Conservation (phyloP, 2,797 vertebrate genomes). For the Coregonus ussuriensis region DNA sequence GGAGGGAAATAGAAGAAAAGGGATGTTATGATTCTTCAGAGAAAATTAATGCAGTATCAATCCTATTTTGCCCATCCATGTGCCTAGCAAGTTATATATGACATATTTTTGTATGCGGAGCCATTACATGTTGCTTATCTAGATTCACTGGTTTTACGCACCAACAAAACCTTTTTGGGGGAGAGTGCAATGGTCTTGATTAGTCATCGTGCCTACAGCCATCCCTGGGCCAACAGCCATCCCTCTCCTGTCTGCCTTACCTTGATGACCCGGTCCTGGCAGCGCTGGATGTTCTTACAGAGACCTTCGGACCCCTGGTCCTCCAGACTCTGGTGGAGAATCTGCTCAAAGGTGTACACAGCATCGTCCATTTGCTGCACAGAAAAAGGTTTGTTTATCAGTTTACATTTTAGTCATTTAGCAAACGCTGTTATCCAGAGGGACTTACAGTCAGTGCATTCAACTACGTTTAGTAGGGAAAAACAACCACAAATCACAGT, state of each 20-base stretch:
- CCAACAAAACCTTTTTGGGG: not conserved
- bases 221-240: too few species aligned
- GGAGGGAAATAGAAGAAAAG: not conserved
- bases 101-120: too few species aligned
- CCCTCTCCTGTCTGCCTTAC: constrained; percentile 57
- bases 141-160: not conserved
- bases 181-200: not conserved
- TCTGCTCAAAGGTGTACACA: constrained; percentile 90
- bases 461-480: too few species aligned
- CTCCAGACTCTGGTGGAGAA: constrained; percentile 90
- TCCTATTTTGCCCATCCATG: not conserved
- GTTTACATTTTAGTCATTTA: not conserved
- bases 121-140: too few species aligned
- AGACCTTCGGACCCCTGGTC: constrained; percentile 81
- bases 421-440: too few species aligned
- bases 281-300: constrained; percentile 90
- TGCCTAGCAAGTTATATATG: too few species aligned
- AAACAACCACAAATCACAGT: too few species aligned
- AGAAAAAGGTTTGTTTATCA: constrained; percentile 12
- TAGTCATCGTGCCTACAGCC: too few species aligned
- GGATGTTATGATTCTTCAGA: not conserved
- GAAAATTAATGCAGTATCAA: not conserved
- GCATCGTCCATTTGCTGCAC: constrained; percentile 92
- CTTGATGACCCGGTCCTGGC: constrained; percentile 94
- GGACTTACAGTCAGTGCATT: too few species aligned